These are phyloP conservation scores for Odontomyia ornata DNA, from an alignment of 2,888 invertebrate genomes.

Conservation along the genomic window DNA sequence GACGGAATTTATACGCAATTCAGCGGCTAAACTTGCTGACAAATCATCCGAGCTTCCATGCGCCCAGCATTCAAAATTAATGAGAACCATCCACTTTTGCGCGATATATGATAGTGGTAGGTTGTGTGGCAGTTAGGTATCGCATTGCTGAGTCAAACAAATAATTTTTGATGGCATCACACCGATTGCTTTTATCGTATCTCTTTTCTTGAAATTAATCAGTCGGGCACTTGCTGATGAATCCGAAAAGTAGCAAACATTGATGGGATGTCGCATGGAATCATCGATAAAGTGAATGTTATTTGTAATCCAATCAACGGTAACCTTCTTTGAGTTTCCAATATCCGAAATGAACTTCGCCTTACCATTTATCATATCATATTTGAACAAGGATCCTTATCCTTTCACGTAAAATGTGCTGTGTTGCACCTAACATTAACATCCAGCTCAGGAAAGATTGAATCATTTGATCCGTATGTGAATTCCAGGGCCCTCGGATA, in stretches of 20 bases:
- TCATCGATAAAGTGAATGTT: conserved; percentile 75
- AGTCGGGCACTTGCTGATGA: conserved; percentile 70
- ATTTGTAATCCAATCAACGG: conserved; percentile 78
- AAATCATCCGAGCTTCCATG: too few species aligned
- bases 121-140: conserved; percentile 64
- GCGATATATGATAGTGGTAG: too few species aligned
- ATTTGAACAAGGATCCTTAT: conserved; percentile 62
- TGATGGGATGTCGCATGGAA: conserved; percentile 60
- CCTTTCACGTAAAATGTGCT: conserved; percentile 66
- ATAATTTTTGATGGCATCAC: conserved; percentile 71
- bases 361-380: conserved; percentile 60
- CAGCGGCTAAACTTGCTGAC: too few species aligned
- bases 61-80: too few species aligned
- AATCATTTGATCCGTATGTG: conserved; percentile 64
- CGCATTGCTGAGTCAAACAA: conserved; percentile 69
- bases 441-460: conserved; percentile 67
- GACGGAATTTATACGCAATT: too few species aligned
- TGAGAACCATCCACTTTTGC: too few species aligned
- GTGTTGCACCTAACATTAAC: too few species aligned
- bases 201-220: conserved; percentile 65
- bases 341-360: conserved; percentile 62
- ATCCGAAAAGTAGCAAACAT: too few species aligned
- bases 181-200: conserved; percentile 69
- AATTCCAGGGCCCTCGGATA: conserved; percentile 61
- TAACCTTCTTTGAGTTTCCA: conserved; percentile 68